Base-by-base conservation (phyloP, 2,797 vertebrate genomes). In the Neosilurus hyrtlii region DNA sequence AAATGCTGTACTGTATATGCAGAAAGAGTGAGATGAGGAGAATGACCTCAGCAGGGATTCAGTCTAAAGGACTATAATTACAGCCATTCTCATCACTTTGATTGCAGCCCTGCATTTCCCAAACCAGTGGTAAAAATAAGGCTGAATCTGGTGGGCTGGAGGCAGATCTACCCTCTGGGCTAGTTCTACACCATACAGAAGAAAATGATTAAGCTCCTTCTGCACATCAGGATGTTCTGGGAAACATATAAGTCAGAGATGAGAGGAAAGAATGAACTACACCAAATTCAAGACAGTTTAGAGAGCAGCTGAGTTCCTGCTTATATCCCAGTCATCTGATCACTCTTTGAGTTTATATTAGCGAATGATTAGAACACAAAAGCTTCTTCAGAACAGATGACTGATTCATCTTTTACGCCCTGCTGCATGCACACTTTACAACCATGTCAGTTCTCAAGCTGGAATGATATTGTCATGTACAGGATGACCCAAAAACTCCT, bases 101-200 rank as follows among this genome's bases (percentile, higher is more conserved):
- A 91, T 90, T 90, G 89, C 81, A 88, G 90, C 86, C 81, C 87
- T 89, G 88, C 83, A 76, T 92, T 91, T 92, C 90, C 92, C 89
- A 93, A 94, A 94, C 91, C 89, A 86, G 92, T 88, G 89, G 89
- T 92, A 94, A 93, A 92, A 92, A 91, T 89, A 92, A 91, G 88
- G 88, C 89, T 89, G 88, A 88, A 88, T 90, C 92, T 91, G 87
- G 74, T 4, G 65, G 85, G 80, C 74, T 84, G 83, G 87, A 91
- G 92, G 92, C 92, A 92, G 90, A 94, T 94, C 93, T 91, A 94
- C 92, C 94, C 92, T 88, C 90, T 90, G 88, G 91, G 90, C 92
- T 91, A 92, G 93, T 94, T 91, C 89, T 91, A 91, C 92, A 92
- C 92, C 91, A 88, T 93, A 91, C 93, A 94, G 89, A 92, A 89